Percentiles rank a stretch among this genome's conserved stretches.
Evolutionary conservation across 2,113 vertebrate species (phyloP).

Genomic region (Oncorhynchus clarkii): DNA sequence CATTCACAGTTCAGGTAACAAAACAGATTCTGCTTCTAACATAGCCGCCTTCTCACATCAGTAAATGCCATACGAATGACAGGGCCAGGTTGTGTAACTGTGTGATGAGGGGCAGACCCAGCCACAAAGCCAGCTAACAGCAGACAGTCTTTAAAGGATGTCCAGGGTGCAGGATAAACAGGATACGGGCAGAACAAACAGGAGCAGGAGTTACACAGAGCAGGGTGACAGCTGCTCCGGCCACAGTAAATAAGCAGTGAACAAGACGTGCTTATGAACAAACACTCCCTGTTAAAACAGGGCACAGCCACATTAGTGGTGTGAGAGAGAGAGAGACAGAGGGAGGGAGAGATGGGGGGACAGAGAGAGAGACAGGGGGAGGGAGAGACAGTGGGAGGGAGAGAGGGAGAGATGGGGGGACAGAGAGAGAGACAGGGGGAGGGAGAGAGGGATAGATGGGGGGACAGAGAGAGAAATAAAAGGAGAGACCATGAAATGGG

Average conservation of each 20-base stretch:
- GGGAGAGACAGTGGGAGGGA: neutral
- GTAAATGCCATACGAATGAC: conserved; percentile 69
- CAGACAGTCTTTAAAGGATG: conserved; percentile 63
- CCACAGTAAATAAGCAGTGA: conserved; percentile 56
- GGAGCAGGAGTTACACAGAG: neutral
- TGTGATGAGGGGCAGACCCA: conserved; percentile 21
- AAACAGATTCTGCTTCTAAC: conserved; percentile 20
- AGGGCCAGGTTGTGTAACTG: conserved; percentile 19
- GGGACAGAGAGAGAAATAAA: conserved; percentile 7
- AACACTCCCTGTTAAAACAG: conserved; percentile 74
- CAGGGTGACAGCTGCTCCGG: neutral
- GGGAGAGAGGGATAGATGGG: neutral
- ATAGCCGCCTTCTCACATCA: conserved; percentile 55
- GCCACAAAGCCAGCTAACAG: neutral
- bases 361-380: conserved; percentile 7
- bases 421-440: conserved; percentile 8
- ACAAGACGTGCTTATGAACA: conserved; percentile 81
- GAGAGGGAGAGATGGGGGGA: neutral
- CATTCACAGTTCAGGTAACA: conserved; percentile 62
- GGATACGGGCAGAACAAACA: conserved; percentile 17
- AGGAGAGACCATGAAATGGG: neutral
- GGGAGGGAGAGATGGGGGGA: neutral
- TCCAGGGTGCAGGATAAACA: conserved; percentile 70
- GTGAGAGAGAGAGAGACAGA: conserved; percentile 73
- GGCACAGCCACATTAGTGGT: conserved; percentile 27